These are phyloP conservation scores for Donacobius atricapilla DNA, from an alignment of 2,113 vertebrate species.

Conservation along the genomic window DNA sequence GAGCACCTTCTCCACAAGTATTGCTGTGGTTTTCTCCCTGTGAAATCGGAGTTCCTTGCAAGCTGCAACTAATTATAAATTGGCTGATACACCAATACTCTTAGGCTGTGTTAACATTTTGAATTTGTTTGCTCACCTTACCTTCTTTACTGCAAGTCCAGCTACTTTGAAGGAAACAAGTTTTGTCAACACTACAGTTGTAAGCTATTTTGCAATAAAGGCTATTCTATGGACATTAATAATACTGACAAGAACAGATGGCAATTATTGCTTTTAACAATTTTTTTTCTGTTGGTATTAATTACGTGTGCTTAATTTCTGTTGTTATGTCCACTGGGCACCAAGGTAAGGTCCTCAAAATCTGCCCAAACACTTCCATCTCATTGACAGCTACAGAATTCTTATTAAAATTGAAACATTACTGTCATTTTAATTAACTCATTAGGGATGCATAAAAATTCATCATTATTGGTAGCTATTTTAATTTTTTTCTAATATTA, in stretches of 20 bases:
- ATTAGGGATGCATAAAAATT: slow-evolving; percentile 41
- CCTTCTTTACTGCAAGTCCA: slow-evolving; percentile 32
- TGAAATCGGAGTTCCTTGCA: background rate
- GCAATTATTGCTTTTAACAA: slow-evolving; percentile 52
- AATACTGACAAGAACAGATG: slow-evolving; percentile 68
- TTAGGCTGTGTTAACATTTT: slow-evolving; percentile 29
- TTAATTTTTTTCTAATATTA: slow-evolving; percentile 24
- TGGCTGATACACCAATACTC: background rate
- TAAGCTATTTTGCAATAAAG: slow-evolving; percentile 44
- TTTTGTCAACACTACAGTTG: slow-evolving; percentile 22
- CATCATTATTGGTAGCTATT: slow-evolving; percentile 2
- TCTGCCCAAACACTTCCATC: slow-evolving; percentile 3
- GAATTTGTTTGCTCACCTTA: slow-evolving; percentile 4
- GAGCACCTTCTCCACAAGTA: background rate
- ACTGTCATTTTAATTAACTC: slow-evolving; percentile 61
- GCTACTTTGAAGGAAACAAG: slow-evolving; percentile 20
- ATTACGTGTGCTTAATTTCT: slow-evolving; percentile 57
- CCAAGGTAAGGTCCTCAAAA: slow-evolving; percentile 21
- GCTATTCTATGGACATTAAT: slow-evolving; percentile 41
- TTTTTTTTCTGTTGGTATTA: slow-evolving; percentile 58
- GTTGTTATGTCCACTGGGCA: slow-evolving; percentile 19
- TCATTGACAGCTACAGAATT: slow-evolving; percentile 29
- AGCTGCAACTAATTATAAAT: slow-evolving; percentile 20
- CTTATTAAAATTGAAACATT: slow-evolving; percentile 17
- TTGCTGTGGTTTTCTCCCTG: background rate